phyloP scores from a whole-genome alignment of 1,140 invertebrate genomes.

The Oryctes rhinoceros region DNA sequence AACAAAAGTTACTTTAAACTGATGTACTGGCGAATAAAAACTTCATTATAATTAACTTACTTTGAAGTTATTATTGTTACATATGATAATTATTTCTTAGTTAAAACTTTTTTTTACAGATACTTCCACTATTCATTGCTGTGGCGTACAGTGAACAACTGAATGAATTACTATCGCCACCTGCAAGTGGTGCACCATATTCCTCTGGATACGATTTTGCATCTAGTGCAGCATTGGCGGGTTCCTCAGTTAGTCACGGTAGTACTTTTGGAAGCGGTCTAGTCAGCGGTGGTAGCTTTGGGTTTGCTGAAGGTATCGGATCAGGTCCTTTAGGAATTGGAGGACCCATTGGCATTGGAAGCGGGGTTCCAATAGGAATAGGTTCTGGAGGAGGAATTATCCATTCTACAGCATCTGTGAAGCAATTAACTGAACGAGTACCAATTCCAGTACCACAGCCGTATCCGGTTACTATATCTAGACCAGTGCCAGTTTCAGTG shows the following conservation, averaged over 20 bases:
- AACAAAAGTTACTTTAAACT: too few relatives aligned
- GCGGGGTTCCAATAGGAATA: not conserved
- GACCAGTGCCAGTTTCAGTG: slow-evolving; percentile 36
- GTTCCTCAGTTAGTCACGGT: not conserved
- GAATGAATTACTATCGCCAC: not conserved
- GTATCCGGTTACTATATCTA: slow-evolving; percentile 10
- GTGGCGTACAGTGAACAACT: not conserved
- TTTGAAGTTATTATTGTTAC: too few relatives aligned
- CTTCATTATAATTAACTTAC: too few relatives aligned
- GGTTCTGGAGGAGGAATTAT: not conserved
- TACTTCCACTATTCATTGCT: not conserved
- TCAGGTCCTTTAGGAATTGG: not conserved
- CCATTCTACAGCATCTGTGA: not conserved
- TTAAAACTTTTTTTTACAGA: not conserved
- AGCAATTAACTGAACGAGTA: slow-evolving; percentile 33
- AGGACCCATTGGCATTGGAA: not conserved
- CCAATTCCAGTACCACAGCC: slow-evolving; percentile 41
- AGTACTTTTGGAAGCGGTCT: not conserved
- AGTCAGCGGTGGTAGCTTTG: not conserved
- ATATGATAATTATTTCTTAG: not conserved
- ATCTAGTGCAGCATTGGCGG: not conserved
- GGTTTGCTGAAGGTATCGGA: not conserved
- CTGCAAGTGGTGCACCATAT: slow-evolving; percentile 5
- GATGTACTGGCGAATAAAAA: too few relatives aligned
- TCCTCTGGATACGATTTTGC: not conserved